Conservation (phyloP, 1,140 invertebrate genomes). For the Drosophila sp. region DNA sequence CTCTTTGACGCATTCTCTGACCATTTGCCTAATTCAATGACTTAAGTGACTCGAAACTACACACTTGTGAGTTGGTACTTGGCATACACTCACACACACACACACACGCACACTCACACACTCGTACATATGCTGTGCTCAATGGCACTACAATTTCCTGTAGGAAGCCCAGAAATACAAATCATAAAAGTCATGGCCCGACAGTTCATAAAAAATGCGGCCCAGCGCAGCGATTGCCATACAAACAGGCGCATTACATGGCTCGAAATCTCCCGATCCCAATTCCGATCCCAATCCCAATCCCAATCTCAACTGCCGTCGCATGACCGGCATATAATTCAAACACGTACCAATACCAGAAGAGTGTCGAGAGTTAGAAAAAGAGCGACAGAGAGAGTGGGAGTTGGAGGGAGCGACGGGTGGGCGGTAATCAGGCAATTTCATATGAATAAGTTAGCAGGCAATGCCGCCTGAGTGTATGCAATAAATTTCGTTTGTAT, state of each 20-base stretch:
- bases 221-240: conserved; percentile 75
- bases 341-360: conserved; percentile 74
- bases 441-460: conserved; percentile 79
- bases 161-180: conserved; percentile 52
- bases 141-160: conserved; percentile 42
- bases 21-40: conserved; percentile 75
- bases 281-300: no score
- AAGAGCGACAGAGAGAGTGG: conserved; percentile 3
- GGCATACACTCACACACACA: conserved; percentile 5
- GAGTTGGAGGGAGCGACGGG: conserved; percentile 14
- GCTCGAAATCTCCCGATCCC: conserved; percentile 25
- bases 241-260: conserved; percentile 73
- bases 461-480: conserved; percentile 71
- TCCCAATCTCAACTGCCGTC: conserved; percentile 20
- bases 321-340: conserved; percentile 78
- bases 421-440: conserved; percentile 77
- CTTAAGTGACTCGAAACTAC: conserved; percentile 62
- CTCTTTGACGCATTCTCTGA: conserved; percentile 59
- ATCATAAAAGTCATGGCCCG: conserved; percentile 78
- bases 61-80: conserved; percentile 57
- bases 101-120: conserved; percentile 2
- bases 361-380: not conserved
- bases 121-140: conserved; percentile 7
- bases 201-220: conserved; percentile 77
- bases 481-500: conserved; percentile 76